phyloP scores from a whole-genome alignment of 2,888 invertebrate genomes.

The Clostera curtula region DNA sequence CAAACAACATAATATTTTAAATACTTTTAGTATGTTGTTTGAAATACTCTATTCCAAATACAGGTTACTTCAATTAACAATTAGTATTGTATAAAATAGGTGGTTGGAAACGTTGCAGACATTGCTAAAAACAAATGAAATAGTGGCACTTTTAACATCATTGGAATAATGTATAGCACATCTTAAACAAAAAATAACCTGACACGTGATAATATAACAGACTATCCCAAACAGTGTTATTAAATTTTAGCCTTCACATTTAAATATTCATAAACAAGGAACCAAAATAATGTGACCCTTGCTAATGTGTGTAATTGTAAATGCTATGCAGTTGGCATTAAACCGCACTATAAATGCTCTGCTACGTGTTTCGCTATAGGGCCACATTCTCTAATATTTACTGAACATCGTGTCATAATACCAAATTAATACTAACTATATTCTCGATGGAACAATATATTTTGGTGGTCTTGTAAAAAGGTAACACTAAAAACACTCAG shows the following conservation, averaged over 20 bases:
- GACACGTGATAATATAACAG: constrained; percentile 26
- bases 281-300: constrained; percentile 23
- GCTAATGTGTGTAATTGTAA: constrained; percentile 21
- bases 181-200: constrained; percentile 15
- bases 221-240: constrained; percentile 18
- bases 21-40: no score
- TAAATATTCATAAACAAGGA: constrained; percentile 17
- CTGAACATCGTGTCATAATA: constrained; percentile 22
- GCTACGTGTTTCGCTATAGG: constrained; percentile 23
- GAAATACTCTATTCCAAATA: no score
- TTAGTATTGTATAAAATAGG: constrained; percentile 8
- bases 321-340: constrained; percentile 21
- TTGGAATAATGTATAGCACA: constrained; percentile 17
- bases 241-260: constrained; percentile 10
- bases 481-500: constrained; percentile 40
- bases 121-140: constrained; percentile 10
- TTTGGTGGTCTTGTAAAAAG: constrained; percentile 33
- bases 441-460: constrained; percentile 22
- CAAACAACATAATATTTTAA: no score
- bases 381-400: constrained; percentile 26
- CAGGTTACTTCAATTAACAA: no score
- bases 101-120: no score
- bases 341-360: constrained; percentile 26
- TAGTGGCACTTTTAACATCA: constrained; percentile 16
- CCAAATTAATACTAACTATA: no score